Conservation (phyloP, 2,113 vertebrate species). For the Psilopsiagon aymara region DNA sequence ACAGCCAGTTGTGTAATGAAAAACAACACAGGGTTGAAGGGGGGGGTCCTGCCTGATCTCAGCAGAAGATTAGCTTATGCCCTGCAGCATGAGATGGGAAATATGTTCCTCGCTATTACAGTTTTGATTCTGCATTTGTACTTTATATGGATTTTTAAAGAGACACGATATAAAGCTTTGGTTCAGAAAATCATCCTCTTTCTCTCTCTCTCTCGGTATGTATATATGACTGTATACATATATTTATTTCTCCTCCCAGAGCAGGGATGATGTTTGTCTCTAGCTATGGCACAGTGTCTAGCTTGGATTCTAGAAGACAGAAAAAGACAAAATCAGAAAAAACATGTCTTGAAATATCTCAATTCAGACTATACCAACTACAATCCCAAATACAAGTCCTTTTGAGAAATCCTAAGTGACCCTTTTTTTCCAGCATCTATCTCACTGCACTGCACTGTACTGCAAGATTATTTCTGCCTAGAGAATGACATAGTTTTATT, state of each 20-base stretch:
- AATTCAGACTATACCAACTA: not conserved
- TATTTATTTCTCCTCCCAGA: not conserved
- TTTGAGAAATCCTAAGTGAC: not conserved
- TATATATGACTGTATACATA: not conserved
- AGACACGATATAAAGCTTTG: not conserved
- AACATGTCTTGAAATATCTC: not conserved
- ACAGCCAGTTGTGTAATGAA: constrained; percentile 56
- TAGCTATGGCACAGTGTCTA: not conserved
- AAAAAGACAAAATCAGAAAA: not conserved
- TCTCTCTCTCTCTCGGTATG: not conserved
- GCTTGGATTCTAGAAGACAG: not conserved
- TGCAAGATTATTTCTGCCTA: not conserved
- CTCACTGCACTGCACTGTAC: not conserved
- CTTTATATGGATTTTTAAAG: constrained; percentile 42
- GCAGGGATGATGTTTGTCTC: not conserved
- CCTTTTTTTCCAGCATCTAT: not conserved
- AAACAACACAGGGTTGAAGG: constrained; percentile 35
- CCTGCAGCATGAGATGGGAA: constrained; percentile 34
- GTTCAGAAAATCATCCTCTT: not conserved
- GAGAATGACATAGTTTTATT: not conserved
- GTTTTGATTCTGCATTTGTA: constrained; percentile 10
- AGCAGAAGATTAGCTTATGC: constrained; percentile 54
- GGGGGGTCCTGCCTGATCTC: constrained; percentile 29
- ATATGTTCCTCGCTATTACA: not conserved
- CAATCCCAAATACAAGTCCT: not conserved